Evolutionary conservation across 2,888 invertebrate species (phyloP), one percentile per base, ranked within the genome.

Genomic region (Phalera bucephala): DNA sequence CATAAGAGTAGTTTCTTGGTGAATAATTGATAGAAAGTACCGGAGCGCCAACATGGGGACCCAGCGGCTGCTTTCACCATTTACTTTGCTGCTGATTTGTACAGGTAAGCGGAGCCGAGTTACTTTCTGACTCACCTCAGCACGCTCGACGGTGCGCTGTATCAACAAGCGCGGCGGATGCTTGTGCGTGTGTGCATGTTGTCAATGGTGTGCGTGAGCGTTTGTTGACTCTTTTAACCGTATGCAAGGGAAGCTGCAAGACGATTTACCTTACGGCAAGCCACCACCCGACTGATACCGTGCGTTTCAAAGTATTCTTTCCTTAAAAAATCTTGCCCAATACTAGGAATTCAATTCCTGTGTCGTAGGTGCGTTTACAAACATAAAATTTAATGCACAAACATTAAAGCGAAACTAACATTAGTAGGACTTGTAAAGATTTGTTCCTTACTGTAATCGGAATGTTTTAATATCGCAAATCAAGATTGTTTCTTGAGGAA

Each of bases 61-160:
- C 73, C 65, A 73, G 65, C 66, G 79, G 75, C 74, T 77, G 81
- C 83, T 88, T 85, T 87, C 86, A 77, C 86, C 79, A 64, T 73
- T 83, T 71, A 75, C 73, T 72, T 73, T 82, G 77, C 71, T 86
- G 79, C 70, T 86, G 76, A 80, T 86, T 73, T 85, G 83, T 78
- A 71, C 86, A 83, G 88, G 88, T 89, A 88, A 87, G 86, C 74
- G 76, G 68, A 62, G 71, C 66, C 72, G 59, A 73, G 75, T 72
- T 77, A 74, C 60, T 79, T 76, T 79, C 80, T 81, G 83, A 82
- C 65, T 83, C 80, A 79, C 75, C 65, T 58, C 58, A 60, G 65
- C 61, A 57, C 40, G 43, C 51, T 39, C 37, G 52, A 43, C 64
- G 60, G 59, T 60, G 64, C 60, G 68, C 59, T 66, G 60, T 70